Percentiles rank a stretch among this genome's conserved stretches.
These are phyloP conservation scores for Pteronotus mesoamericanus DNA, from an alignment of 2,797 vertebrate genomes.

Conservation along the genomic window DNA sequence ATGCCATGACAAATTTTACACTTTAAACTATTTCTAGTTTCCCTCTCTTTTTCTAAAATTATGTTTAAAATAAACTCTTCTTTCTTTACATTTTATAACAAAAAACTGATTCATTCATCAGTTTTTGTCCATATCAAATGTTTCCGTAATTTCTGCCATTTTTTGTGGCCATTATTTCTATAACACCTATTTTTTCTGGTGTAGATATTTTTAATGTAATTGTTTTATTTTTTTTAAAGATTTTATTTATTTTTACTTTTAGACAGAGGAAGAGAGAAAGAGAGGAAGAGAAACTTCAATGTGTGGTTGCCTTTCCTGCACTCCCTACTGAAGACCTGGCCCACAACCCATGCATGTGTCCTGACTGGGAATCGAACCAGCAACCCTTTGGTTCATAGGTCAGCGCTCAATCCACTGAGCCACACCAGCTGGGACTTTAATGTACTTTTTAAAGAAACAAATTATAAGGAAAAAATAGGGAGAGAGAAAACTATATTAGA, in stretches of 20 bases:
- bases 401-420: no score
- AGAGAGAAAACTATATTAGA: not conserved
- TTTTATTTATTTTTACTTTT: no score
- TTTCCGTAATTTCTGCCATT: not conserved
- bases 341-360: no score
- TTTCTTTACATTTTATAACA: not conserved
- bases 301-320: no score
- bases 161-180: not conserved
- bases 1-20: not conserved
- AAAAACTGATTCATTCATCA: not conserved
- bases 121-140: not conserved
- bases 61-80: not conserved
- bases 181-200: not conserved
- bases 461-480: not conserved
- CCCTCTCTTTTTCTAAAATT: not conserved
- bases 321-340: no score
- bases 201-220: not conserved
- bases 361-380: no score
- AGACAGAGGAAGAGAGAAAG: no score
- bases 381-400: no score
- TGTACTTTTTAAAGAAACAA: not conserved
- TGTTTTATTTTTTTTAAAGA: no score
- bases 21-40: not conserved
- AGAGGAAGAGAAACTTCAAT: no score
- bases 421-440: no score